phyloP scores from a whole-genome alignment of 2,797 vertebrate genomes.

The Danio choprae region DNA sequence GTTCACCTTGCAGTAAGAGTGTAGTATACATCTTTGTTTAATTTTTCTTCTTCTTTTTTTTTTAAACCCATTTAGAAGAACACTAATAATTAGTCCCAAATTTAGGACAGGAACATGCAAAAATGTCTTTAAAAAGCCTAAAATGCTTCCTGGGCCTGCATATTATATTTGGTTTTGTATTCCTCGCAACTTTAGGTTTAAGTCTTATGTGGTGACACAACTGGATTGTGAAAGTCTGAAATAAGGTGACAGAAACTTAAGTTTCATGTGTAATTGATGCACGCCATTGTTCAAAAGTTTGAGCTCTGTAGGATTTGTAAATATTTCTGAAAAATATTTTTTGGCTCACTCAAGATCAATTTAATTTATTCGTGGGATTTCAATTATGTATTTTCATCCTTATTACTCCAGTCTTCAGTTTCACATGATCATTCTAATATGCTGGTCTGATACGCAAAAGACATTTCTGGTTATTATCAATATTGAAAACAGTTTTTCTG shows the following conservation, averaged over 20 bases:
- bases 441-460: not conserved
- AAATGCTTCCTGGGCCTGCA: not conserved
- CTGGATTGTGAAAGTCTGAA: not conserved
- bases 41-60: not conserved
- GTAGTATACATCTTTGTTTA: not conserved
- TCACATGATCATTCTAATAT: not conserved
- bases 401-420: not conserved
- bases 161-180: not conserved
- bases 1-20: conserved; percentile 2
- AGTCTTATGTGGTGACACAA: not conserved
- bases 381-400: not conserved
- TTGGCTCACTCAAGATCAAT: not conserved
- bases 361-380: not conserved
- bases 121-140: no score
- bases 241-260: not conserved
- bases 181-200: no score
- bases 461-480: not conserved
- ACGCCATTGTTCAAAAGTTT: not conserved
- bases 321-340: not conserved
- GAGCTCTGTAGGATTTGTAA: not conserved
- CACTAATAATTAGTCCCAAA: not conserved
- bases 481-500: not conserved
- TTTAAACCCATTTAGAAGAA: conserved; percentile 2
- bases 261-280: not conserved
- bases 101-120: not conserved